Percentiles rank a stretch among this genome's conserved stretches.
These are phyloP conservation scores for Lampris megalopsis DNA, from an alignment of 2,113 vertebrate genomes.

Conservation along the genomic window DNA sequence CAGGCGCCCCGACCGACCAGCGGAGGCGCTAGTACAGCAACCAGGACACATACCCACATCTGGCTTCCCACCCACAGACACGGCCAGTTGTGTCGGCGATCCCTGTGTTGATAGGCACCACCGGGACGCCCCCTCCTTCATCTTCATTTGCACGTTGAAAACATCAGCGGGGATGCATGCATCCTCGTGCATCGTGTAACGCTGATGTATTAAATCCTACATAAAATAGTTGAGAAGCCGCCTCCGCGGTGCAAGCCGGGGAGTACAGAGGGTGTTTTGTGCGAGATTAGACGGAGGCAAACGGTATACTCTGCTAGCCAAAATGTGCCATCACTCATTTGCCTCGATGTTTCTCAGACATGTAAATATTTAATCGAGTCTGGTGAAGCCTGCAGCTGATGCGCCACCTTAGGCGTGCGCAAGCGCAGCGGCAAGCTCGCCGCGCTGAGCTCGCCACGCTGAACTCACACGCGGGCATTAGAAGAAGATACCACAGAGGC, in stretches of 20 bases:
- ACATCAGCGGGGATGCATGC: slow-evolving; percentile 31
- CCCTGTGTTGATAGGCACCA: too few species aligned
- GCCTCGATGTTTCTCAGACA: background rate
- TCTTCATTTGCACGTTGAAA: slow-evolving; percentile 27
- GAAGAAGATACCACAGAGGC: background rate
- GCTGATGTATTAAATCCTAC: background rate
- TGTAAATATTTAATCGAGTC: slow-evolving; percentile 28
- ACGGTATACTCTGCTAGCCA: background rate
- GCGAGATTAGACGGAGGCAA: slow-evolving; percentile 19
- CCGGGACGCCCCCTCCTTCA: background rate
- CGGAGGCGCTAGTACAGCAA: too few species aligned
- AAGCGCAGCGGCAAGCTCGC: background rate
- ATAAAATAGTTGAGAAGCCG: background rate
- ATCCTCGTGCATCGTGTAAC: background rate
- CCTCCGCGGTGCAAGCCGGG: background rate
- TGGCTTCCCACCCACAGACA: too few species aligned
- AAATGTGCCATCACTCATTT: slow-evolving; percentile 9
- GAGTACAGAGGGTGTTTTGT: background rate
- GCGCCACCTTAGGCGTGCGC: background rate
- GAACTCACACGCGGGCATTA: background rate
- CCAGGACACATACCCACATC: too few species aligned
- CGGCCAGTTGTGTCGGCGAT: too few species aligned
- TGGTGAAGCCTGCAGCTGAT: background rate
- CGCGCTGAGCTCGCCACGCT: background rate
- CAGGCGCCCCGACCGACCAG: too few species aligned